Evolutionary conservation across 2,797 vertebrate species (phyloP).

Genomic region (Falco cherrug): DNA sequence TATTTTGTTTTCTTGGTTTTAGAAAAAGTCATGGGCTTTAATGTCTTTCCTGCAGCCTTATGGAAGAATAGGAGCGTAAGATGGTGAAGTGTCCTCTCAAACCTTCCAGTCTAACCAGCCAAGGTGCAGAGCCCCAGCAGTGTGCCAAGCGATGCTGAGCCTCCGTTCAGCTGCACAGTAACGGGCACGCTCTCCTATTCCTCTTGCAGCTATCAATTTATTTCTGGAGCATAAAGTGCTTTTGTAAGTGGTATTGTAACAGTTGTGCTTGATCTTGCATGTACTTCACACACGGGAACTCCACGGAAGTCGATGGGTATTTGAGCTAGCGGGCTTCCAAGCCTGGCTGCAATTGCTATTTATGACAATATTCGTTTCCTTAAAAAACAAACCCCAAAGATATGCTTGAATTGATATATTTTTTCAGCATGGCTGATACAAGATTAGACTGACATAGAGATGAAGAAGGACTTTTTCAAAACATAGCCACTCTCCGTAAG

Average conservation of each 20-base stretch:
- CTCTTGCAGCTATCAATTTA: background rate
- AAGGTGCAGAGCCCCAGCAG: accelerated
- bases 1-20: background rate
- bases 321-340: background rate
- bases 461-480: background rate
- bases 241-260: background rate
- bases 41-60: background rate
- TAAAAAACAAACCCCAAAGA: background rate
- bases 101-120: background rate
- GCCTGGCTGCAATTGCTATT: background rate
- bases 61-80: background rate
- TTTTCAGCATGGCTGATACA: background rate
- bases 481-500: background rate
- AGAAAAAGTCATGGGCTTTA: background rate
- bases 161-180: background rate
- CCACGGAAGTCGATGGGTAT: background rate
- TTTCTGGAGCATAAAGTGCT: background rate
- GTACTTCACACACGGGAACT: background rate
- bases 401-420: background rate
- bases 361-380: background rate
- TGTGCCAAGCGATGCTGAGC: background rate
- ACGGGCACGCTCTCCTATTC: accelerated
- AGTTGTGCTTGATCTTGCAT: background rate
- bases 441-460: background rate
- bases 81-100: accelerated